Conservation (phyloP, 2,888 invertebrate genomes). For the Uloborus plumipes region DNA sequence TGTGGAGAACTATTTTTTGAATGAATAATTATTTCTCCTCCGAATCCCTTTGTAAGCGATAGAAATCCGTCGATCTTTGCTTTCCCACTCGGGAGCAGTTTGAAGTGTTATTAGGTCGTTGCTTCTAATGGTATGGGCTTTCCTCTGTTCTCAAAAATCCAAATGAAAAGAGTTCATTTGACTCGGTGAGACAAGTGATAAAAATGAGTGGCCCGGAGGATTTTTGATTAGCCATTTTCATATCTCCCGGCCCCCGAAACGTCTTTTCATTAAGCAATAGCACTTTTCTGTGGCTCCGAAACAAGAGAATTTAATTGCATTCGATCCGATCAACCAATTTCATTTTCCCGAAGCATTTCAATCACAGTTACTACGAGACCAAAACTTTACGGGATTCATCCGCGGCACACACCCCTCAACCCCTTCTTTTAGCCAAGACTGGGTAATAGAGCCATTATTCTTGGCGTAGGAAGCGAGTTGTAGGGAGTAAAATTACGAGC, state of each 20-base stretch:
- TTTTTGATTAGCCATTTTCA: conserved; percentile 51
- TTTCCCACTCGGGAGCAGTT: too few species aligned
- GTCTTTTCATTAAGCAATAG: conserved; percentile 42
- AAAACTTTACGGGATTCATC: conserved; percentile 32
- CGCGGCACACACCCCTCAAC: not conserved
- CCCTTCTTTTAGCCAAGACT: conserved; percentile 33
- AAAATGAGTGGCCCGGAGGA: conserved; percentile 5
- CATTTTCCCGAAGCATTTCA: conserved; percentile 54
- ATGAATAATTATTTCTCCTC: too few species aligned
- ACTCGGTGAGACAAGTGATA: too few species aligned
- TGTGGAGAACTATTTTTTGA: too few species aligned
- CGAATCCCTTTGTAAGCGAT: too few species aligned
- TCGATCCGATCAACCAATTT: conserved; percentile 46
- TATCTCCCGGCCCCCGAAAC: conserved; percentile 27
- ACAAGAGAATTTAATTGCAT: conserved; percentile 51
- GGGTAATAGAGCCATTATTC: conserved; percentile 58
- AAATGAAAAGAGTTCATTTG: too few species aligned
- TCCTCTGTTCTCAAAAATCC: too few species aligned
- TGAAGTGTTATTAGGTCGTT: too few species aligned
- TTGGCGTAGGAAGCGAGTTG: conserved; percentile 38
- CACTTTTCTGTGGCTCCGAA: conserved; percentile 17
- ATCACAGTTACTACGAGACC: conserved; percentile 46
- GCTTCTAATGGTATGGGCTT: too few species aligned
- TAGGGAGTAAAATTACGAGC: conserved; percentile 33
- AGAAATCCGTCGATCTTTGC: too few species aligned